Conservation (phyloP, 2,113 vertebrate genomes). For the Lipotes vexillifer region DNA sequence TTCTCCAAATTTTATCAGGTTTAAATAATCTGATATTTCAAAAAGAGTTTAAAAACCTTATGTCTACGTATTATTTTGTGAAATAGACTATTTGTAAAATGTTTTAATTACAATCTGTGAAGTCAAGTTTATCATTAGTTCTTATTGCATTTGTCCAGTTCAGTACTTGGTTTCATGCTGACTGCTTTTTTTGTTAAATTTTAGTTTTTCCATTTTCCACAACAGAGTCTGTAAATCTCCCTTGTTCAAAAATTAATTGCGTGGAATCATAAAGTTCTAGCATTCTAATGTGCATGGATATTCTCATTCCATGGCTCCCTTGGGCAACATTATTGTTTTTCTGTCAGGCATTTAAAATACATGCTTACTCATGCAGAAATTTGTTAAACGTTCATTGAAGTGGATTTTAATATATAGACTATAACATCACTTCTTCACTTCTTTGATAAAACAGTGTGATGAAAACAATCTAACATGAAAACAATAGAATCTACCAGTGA, state of each 20-base stretch:
- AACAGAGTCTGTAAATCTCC: background rate
- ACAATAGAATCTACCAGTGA: background rate
- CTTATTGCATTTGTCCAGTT: background rate
- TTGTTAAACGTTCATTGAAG: background rate
- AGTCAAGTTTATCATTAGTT: conserved; percentile 5
- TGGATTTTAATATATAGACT: background rate
- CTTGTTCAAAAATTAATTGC: background rate
- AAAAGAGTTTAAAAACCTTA: background rate
- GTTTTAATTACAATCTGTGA: background rate
- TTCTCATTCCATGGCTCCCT: background rate
- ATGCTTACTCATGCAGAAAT: background rate
- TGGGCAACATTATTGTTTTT: background rate
- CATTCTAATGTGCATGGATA: background rate
- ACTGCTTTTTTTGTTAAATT: background rate
- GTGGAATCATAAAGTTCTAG: background rate
- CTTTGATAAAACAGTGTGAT: background rate
- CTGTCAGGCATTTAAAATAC: conserved; percentile 18
- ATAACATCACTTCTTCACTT: background rate
- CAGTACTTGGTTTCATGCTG: background rate
- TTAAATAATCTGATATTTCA: background rate
- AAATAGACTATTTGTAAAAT: background rate
- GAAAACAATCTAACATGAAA: background rate
- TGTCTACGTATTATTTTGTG: conserved; percentile 8
- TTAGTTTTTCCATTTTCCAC: background rate
- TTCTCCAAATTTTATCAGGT: background rate